Evolutionary conservation across 2,797 vertebrate genomes (phyloP).

Genomic region (Enteromius thamalakanensis): DNA sequence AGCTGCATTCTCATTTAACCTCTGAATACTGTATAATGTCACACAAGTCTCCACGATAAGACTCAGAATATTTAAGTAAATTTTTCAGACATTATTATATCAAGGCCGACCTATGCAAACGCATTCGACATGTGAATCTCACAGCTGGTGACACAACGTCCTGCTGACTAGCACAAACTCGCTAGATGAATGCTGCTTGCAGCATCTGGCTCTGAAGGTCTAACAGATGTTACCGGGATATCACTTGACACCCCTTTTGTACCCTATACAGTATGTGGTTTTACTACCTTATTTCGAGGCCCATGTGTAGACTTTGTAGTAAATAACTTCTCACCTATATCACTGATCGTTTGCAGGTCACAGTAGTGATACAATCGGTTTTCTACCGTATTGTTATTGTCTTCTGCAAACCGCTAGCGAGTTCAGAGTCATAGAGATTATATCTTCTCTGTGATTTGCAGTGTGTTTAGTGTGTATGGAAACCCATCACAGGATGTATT

Average conservation of each 20-base stretch:
- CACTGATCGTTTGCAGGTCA: neutral
- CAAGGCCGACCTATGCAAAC: neutral
- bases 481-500: constrained; percentile 54
- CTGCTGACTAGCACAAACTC: constrained; percentile 41
- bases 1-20: neutral
- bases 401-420: neutral
- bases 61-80: neutral
- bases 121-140: constrained; percentile 13
- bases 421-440: neutral
- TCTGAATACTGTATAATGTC: neutral
- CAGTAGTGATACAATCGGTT: neutral
- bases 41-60: neutral
- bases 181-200: constrained; percentile 48
- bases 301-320: constrained; percentile 1
- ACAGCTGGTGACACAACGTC: constrained; percentile 14
- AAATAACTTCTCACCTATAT: neutral
- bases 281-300: neutral
- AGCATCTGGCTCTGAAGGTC: constrained; percentile 52
- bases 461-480: constrained; percentile 47
- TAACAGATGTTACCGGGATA: constrained; percentile 46
- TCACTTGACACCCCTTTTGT: constrained; percentile 40
- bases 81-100: constrained; percentile 17
- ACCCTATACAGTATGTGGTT: neutral
- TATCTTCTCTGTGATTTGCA: constrained; percentile 49
- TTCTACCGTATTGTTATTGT: neutral